Evolutionary conservation across 2,888 invertebrate species (phyloP), one percentile per base, ranked within the genome.

Genomic region (Pocota personata): DNA sequence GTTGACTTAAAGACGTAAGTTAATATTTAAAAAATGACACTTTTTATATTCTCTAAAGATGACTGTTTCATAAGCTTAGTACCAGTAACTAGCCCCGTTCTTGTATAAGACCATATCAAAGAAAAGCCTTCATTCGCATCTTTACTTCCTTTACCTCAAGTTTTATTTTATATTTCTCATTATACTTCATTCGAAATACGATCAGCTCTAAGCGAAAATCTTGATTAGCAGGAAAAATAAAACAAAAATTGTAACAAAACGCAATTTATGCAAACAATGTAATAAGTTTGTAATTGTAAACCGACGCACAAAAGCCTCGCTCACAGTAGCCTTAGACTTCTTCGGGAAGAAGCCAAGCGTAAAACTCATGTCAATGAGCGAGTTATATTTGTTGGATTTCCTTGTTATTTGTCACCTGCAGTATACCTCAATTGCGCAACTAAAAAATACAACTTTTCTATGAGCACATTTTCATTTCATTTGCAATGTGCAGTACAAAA

Each of bases 391-490:
- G 55, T 46, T 66, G 62, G 40, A 78, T 73, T 84, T 80, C 66
- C 75, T 57, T 82, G 58, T 77, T 71, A 64, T 57, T 57, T 77
- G 52, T 76, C 24, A 35, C 46, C 27, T 24, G 16, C 8, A 35
- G 16, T 37, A 60, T 55, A 12, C 50, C n/a, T n/a, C n/a, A n/a
- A 69, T 86, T 86, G 76, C 66, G 64, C 60, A 82, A 86, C 73
- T 52, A 46, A 58, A 60, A 76, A 67, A 30, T 52, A 58, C 32
- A 37, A 66, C 27, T 66, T 62, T 71, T 67, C 76, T 76, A 71
- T 66, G 72, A 72, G 52, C 82, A 72, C 62, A 84, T 84, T 84
- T 84, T 55, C 79, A 80, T 84, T 80, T 83, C 83, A 73, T 73
- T 79, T 79, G 64, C 71, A 77, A 77, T 77, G 52, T 60, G n/a